Base-by-base conservation (phyloP, 2,888 invertebrate species). In the Lucinisca nassula region DNA sequence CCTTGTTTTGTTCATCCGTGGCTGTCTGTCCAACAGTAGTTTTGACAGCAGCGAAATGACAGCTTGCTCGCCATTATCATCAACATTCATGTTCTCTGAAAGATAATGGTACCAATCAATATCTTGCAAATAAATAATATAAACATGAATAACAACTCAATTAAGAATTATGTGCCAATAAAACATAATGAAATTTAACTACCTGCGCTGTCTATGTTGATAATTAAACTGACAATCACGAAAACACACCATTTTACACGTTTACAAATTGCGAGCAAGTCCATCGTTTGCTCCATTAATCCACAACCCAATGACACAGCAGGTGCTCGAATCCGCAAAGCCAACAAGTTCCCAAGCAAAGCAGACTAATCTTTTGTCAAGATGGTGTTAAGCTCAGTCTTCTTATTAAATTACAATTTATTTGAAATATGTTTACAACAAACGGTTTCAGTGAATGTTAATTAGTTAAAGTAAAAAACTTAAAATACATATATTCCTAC, bases 31-130 rank as follows among this genome's bases (percentile, higher is more conserved):
- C 49, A 82, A 38, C 37, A 82, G 70, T 4, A 82, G 67, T 49
- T 67, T 82, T 38, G 82, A 82, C 45, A 82, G 61, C 35, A 49
- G 8, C n/a, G 82, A 82, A 37, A 75, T 55, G 24, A 70, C 82
- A 35, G 61, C 70, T 38, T 83, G 51, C 35, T 67, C 38, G 49
- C 51, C 78, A 58, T 58, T 38, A 17, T 58, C 55, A 24, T 58
- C 72, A 61, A 38, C 58, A 72, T 67, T 32, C 35, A 67, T 17
- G 10, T 32, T 67, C 35, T 67, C 67, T 67, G 67, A 67, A 67
- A 67, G 35, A 67, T 21, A 17, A 61, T 4, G 67, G 35, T 1
- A 67, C 17, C 67, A 67, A 67, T 67, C 67, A 67, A 67, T 67
- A 67, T 35, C 10, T 17, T 35, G 4, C 3, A 35, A 67, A 21